Evolutionary conservation across 1,140 invertebrate species (phyloP), one percentile per base, ranked within the genome.

Genomic region (Gonatopus flavifemur): DNA sequence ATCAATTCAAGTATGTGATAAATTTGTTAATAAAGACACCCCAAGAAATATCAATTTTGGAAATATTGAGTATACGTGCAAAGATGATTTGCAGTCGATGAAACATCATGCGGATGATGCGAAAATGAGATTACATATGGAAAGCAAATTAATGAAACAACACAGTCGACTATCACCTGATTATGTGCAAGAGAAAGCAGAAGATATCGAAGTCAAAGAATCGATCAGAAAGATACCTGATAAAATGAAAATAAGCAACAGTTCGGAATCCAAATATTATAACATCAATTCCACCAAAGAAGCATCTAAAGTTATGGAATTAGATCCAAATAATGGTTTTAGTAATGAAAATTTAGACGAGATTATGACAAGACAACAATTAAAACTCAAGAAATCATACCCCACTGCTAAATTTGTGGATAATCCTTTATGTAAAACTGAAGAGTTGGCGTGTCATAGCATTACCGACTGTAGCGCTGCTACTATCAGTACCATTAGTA

Each of bases 181-280:
- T 24, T 48, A n/a, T n/a, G n/a, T 33, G 33, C 18, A 58, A 61
- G 35, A 39, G 18, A 64, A 70, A 48, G 35, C 31, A 24, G 48
- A 54, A 40, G 59, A 54, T 32, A 13, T n/a, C 30, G 39, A 20
- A 13, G 37, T 52, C 36, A 57, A 63, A 49, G 71, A 75, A 10
- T 54, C 55, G 21, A 47, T 18, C 32, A 75, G 72, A 35, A 66
- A 64, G 51, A 9, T 38, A 10, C 35, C 21, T 5, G 70, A 74
- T n/a, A 74, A 73, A 48, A 35, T 41, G 24, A 77, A 76, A 57
- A 57, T 39, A 5, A 59, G 41, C 33, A 72, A 68, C 56, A 21
- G n/a, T n/a, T n/a, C 39, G n/a, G 70, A 75, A 42, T 37, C 35
- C 8, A 60, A 64, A 49, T 33, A 54, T 5, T 60, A 59, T 32